Evolutionary conservation across 2,113 vertebrate genomes (phyloP).

Genomic region (Brachionichthys hirsutus): DNA sequence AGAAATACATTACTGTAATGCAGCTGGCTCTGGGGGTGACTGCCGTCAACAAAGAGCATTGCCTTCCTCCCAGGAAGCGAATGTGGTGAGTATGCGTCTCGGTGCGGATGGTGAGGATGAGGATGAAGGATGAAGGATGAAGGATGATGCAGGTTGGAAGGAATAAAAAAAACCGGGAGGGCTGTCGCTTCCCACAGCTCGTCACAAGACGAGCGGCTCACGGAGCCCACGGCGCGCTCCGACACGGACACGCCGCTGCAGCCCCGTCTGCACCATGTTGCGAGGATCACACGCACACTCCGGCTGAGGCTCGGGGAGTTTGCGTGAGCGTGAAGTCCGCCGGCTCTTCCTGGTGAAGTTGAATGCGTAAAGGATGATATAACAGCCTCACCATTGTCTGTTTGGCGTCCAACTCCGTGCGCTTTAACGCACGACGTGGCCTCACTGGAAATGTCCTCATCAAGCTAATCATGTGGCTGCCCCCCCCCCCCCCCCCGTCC

Average conservation of each 20-base stretch:
- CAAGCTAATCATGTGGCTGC: constrained; percentile 50
- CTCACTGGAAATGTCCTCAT: constrained; percentile 40
- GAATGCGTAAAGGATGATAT: constrained; percentile 63
- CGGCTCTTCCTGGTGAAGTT: constrained; percentile 64
- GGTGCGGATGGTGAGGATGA: constrained; percentile 59
- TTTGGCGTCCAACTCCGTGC: constrained; percentile 53
- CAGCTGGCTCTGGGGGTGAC: constrained; percentile 99
- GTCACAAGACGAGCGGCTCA: constrained; percentile 52
- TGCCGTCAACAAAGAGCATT: constrained; percentile 94
- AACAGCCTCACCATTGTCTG: constrained; percentile 45
- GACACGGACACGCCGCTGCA: constrained; percentile 64
- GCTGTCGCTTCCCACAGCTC: constrained; percentile 50
- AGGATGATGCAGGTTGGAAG: constrained; percentile 64
- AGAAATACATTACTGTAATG: constrained; percentile 99
- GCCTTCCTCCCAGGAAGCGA: constrained; percentile 93
- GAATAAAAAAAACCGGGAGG: constrained; percentile 1
- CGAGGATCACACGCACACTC: constrained; percentile 36
- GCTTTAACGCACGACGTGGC: constrained; percentile 26
- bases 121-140: no score
- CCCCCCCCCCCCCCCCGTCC: background rate
- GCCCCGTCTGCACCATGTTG: constrained; percentile 64
- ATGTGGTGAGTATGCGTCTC: constrained; percentile 92
- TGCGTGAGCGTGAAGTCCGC: constrained; percentile 18
- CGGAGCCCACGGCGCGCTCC: constrained; percentile 39
- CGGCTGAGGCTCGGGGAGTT: constrained; percentile 59